These are phyloP conservation scores for Scaptomyza polygonia DNA, from an alignment of 2,888 invertebrate genomes.

Conservation along the genomic window DNA sequence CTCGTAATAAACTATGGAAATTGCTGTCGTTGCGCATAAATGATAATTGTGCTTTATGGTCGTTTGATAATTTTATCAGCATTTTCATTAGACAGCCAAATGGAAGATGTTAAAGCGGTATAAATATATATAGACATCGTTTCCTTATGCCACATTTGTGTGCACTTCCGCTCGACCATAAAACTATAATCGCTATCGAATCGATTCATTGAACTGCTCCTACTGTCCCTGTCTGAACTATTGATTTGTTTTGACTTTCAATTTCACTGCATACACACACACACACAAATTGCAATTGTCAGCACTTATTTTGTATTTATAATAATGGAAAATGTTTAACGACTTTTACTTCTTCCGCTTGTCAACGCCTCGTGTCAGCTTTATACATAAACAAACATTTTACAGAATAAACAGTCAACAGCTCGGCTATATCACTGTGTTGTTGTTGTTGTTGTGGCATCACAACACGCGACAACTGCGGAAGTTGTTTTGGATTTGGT, in stretches of 20 bases:
- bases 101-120: constrained; percentile 27
- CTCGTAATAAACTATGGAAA: constrained; percentile 50
- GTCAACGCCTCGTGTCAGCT: constrained; percentile 15
- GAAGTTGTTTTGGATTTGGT: constrained; percentile 59
- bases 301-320: constrained; percentile 38
- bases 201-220: constrained; percentile 19
- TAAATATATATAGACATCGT: constrained; percentile 33
- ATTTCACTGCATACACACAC: constrained; percentile 55
- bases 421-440: constrained; percentile 18
- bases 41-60: constrained; percentile 71
- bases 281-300: constrained; percentile 27
- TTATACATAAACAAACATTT: background rate
- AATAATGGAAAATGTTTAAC: constrained; percentile 52
- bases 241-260: constrained; percentile 58
- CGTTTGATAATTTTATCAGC: constrained; percentile 55
- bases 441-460: constrained; percentile 18
- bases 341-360: constrained; percentile 72
- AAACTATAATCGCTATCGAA: constrained; percentile 29
- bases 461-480: constrained; percentile 50
- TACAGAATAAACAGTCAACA: constrained; percentile 34
- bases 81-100: constrained; percentile 57
- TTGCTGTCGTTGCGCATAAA: constrained; percentile 47
- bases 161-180: constrained; percentile 58
- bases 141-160: constrained; percentile 58
- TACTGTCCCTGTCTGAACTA: constrained; percentile 31